Base-by-base conservation (phyloP, 2,888 invertebrate genomes). In the Stenodera caucasica region DNA sequence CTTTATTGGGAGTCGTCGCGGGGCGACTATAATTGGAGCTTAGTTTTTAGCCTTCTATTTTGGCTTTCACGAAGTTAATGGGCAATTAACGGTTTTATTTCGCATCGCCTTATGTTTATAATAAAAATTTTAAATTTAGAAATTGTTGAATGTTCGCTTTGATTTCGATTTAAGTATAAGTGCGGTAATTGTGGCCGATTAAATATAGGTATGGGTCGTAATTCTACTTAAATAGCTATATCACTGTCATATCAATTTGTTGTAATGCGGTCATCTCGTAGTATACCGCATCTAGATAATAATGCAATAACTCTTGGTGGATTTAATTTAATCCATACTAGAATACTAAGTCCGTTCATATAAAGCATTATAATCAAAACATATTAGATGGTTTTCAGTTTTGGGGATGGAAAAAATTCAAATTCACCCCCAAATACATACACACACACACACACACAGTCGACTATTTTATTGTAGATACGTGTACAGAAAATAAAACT, bases 401-500 rank as follows among this genome's bases (percentile, higher is more conserved):
- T 32, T 12, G 45, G 45, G 4, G 6, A 12, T 18, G 18, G 7
- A 40, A 11, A 40, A 58, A 54, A 54, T 61, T 58, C 58, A 60
- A 69, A 67, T 63, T 68, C 53, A 69, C 65, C 67, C 67, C 66
- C 63, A 4, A 32, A 32, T 9, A 32, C 26, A 32, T 29, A 29
- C 29, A 53, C 30, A 30, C 53, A 33, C 30, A 53, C 8, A 14
- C 53, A 49, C 49, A 37, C 30, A 53, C 40, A 57, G 53, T 21
- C 45, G 65, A 68, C 66, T 67, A 69, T 72, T 73, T 73, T 72
- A 72, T 73, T 61, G 69, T 63, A 57, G 63, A 58, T 60, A 72
- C 73, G 72, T 73, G 73, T 67, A 67, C 64, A 62, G 71, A 72
- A 72, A 75, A 74, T 71, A 69, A 73, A 70, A 73, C 68, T 66